Evolutionary conservation across 1,140 invertebrate genomes (phyloP), one percentile per base, ranked within the genome.

Genomic region (Drosophila rhopaloa): DNA sequence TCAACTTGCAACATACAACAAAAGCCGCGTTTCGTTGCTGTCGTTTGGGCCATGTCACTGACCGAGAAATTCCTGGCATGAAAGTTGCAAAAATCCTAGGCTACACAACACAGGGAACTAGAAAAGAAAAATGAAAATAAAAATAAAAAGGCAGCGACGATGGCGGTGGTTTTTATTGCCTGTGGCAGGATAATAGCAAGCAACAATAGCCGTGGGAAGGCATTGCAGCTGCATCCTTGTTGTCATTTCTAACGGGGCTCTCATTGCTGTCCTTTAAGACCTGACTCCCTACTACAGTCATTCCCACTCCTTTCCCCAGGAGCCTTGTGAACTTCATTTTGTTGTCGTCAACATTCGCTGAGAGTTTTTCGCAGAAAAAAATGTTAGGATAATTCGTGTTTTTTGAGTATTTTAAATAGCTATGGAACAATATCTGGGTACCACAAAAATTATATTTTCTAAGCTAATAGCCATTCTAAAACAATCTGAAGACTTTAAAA

Each of bases 61-160:
- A 89, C 84, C 84, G 84, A 89, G 83, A 89, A 88, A 78, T 89
- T 85, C 77, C 66, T 70, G 76, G 72, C 66, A 83, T 82, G 63
- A 75, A 76, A 78, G 74, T 67, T 76, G 79, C 43, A 76, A 59
- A 76, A 76, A 77, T 77, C 62, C 43, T 70, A 61, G 68, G 62
- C 72, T 44, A 37, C 55, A 75, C 66, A 76, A 40, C 29, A 32
- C 14, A 8, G 29, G n/a, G 13, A 37, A 51, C 59, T 35, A 56
- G 24, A 60, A 62, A 62, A 55, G 32, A 35, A 46, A 37, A 19
- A 55, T 16, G 24, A 32, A 19, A 38, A 51, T 46, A 38, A 10
- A 53, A 43, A 51, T 40, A 44, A 63, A 55, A 63, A 16, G 60
- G 44, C 67, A 68, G 37, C 63, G 60, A 44, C 61, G 44, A 29